Base-by-base conservation (phyloP, 2,888 invertebrate genomes). In the Coecobrya sp. region DNA sequence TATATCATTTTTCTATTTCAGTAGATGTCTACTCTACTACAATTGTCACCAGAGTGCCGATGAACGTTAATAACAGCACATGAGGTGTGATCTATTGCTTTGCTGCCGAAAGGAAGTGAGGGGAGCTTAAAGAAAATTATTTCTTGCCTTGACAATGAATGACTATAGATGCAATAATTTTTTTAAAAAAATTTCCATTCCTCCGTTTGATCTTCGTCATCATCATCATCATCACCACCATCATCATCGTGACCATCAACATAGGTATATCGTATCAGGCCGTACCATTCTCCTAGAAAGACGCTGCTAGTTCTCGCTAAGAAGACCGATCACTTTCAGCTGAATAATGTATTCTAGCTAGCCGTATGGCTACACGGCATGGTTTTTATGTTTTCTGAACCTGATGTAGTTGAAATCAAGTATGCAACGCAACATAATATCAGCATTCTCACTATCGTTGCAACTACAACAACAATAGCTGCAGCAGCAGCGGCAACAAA, bases 71-170 rank as follows among this genome's bases (percentile, higher is more conserved):
- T 49, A 13, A 49, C 13, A 27, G 55, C 59, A 25, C 27, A 76
- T 4, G 52, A 86, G 86, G 85, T 65, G 86, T 91, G 86, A 91
- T 86, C 89, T 68, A 65, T 25, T 4, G 68, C 19, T 27, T 79
- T 59, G 36, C 25, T 76, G 65, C 62, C 73, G 8, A 68, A 86
- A 91, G 81, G 91, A 68, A 90, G 91, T 73, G 79, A 86, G 68
- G 45, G 76, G 59, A 81, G 52, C 85, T 68, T 89, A 52, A 42
- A 62, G 11, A 19, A 27, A 62, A 68, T 25, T 62, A 90, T 13
- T 7, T 55, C 93, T 93, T 70, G 93, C 93, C 93, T 93, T 93
- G 93, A 93, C 93, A 93, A 92, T 93, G 93, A 92, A 93, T 93
- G 91, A 92, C 93, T 89, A n/a, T n/a, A 59, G 87, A 87, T 93